A percentile compares a stretch with the other conserved stretches of the same genome.
These are phyloP conservation scores for Argya squamiceps DNA, from an alignment of 2,797 vertebrate genomes.

Conservation along the genomic window DNA sequence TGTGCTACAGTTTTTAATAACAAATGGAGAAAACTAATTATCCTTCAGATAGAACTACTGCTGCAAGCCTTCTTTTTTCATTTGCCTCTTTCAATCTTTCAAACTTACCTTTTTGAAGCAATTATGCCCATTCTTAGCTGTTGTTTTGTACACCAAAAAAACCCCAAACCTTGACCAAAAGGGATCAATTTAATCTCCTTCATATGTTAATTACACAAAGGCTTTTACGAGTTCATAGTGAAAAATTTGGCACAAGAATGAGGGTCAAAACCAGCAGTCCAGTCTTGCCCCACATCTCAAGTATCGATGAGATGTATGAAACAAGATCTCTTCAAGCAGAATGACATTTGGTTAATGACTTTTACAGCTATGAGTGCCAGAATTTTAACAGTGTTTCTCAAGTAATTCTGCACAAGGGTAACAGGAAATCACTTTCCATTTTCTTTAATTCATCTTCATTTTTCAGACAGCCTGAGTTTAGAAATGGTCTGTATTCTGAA, in stretches of 20 bases:
- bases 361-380: background rate
- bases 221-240: background rate
- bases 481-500: background rate
- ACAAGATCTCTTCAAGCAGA: background rate
- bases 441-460: slow-evolving; percentile 42
- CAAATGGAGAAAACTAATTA: background rate
- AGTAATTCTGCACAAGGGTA: background rate
- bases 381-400: background rate
- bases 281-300: background rate
- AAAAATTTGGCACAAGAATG: background rate
- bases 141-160: background rate
- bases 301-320: background rate
- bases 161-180: background rate
- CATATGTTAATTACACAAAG: background rate
- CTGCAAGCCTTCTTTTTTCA: background rate
- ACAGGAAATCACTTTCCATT: slow-evolving; percentile 35
- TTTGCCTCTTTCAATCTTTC: background rate
- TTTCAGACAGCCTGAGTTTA: slow-evolving; percentile 8
- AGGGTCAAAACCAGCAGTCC: background rate
- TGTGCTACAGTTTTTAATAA: background rate
- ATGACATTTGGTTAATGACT: background rate
- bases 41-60: background rate
- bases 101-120: background rate
- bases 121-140: background rate
- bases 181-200: background rate